Evolutionary conservation across 2,888 invertebrate genomes (phyloP).

Genomic region (Neria commutata): DNA sequence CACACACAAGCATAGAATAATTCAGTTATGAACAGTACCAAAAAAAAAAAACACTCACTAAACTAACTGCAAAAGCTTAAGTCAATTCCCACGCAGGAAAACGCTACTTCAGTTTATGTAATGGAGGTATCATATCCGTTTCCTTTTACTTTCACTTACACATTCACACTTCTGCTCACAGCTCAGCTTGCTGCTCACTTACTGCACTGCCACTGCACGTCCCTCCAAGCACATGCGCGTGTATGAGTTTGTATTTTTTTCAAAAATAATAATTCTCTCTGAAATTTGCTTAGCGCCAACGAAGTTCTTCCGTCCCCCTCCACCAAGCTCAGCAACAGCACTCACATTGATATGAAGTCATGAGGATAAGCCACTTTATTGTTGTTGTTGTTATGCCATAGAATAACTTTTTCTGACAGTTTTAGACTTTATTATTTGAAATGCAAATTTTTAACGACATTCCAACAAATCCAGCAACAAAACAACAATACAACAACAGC

Average conservation of each 20-base stretch:
- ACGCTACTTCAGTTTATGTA: neutral
- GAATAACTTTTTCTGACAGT: conserved; percentile 36
- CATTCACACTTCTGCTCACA: no score
- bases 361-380: conserved; percentile 5
- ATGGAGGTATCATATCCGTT: neutral
- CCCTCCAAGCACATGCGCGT: neutral
- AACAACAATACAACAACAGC: neutral
- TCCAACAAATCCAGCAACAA: neutral
- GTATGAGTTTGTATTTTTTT: no score
- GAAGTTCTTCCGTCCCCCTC: no score
- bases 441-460: conserved; percentile 32
- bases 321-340: no score
- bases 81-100: neutral
- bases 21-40: neutral
- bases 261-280: no score
- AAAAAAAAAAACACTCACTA: no score
- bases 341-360: no score
- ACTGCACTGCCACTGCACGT: neutral
- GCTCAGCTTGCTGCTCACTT: no score
- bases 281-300: no score
- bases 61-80: no score
- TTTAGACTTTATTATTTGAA: conserved; percentile 33
- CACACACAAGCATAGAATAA: neutral
- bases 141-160: no score
- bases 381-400: no score